Base-by-base conservation (phyloP, 1,140 invertebrate genomes). In the Meloidogyne floridensis region DNA sequence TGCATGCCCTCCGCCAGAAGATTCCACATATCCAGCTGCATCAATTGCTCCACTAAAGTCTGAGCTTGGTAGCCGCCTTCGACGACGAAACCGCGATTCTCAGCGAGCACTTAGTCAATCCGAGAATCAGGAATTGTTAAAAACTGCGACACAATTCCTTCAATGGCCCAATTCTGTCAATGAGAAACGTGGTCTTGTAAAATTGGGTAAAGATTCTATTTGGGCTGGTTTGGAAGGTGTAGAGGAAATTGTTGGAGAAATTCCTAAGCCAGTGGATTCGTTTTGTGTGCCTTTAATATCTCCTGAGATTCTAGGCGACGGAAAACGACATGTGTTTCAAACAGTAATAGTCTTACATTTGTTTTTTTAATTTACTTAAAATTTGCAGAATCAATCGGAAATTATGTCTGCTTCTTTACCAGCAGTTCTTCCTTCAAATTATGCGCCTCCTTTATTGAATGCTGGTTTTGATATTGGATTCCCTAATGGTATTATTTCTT, bases 1-100 rank as follows among this genome's bases (percentile, higher is more conserved):
- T 56, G 88, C 88, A 7, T 89, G 88, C 77, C 89, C 88, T 7
- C 89, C 88, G 0, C 88, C 88, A 80, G 88, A 78, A 20, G 81
- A 85, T 15, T 32, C 11, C 8, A 42, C 65, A 69, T 88, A 88
- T 75, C 88, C 88, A 2, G 71, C 78, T 42, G 78, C 85, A 7
- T 82, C 82, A 53, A 73, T 88, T 43, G 84, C 88, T 1, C 88
- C 87, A 9, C 82, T 89, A n/a, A 90, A 90, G 72, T 87, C 86
- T 13, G 87, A 89, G 54, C 83, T 88, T 15, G 42, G 75, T 43
- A 43, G 56, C 4, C 56, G 43, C 32, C 32, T 69, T 32, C 32
- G 43, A 43, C 53, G 75, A 43, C 77, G 87, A 10, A 81, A 81
- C 43, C 80, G 81, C n/a, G 87, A 87, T 65, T 87, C 87, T 2